These are phyloP conservation scores for Palythoa grandiflora DNA, from an alignment of 92 coral and sea anemone genomes.

Conservation along the genomic window DNA sequence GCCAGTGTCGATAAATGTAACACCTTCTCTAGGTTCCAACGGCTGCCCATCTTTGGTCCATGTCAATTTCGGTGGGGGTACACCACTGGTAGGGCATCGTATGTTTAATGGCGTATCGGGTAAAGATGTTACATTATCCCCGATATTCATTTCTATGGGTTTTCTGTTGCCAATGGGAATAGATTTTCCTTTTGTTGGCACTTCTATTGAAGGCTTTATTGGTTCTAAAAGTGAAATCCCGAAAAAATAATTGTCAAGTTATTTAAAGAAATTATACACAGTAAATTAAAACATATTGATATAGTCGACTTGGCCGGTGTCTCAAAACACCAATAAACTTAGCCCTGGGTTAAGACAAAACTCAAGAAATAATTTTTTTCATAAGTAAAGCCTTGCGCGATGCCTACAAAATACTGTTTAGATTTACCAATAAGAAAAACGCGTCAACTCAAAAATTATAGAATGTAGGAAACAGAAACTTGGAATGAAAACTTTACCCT, in stretches of 20 bases:
- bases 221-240: background rate
- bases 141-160: constrained; percentile 36
- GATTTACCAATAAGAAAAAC: too few species aligned
- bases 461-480: too few species aligned
- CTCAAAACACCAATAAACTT: too few species aligned
- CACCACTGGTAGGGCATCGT: constrained; percentile 59
- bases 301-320: background rate
- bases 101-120: constrained; percentile 51
- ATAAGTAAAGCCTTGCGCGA: too few species aligned
- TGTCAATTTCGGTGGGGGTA: constrained; percentile 53
- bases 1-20: constrained; percentile 11
- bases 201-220: constrained; percentile 25
- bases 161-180: constrained; percentile 40
- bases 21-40: background rate
- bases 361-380: too few species aligned
- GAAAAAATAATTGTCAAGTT: background rate
- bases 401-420: too few species aligned
- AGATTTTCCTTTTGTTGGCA: constrained; percentile 29
- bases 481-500: too few species aligned
- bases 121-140: constrained; percentile 56
- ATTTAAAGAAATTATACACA: background rate
- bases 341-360: too few species aligned
- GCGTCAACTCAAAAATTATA: too few species aligned
- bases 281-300: background rate
- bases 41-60: constrained; percentile 51